phyloP scores from a whole-genome alignment of 2,113 vertebrate genomes.

The Addax nasomaculatus region DNA sequence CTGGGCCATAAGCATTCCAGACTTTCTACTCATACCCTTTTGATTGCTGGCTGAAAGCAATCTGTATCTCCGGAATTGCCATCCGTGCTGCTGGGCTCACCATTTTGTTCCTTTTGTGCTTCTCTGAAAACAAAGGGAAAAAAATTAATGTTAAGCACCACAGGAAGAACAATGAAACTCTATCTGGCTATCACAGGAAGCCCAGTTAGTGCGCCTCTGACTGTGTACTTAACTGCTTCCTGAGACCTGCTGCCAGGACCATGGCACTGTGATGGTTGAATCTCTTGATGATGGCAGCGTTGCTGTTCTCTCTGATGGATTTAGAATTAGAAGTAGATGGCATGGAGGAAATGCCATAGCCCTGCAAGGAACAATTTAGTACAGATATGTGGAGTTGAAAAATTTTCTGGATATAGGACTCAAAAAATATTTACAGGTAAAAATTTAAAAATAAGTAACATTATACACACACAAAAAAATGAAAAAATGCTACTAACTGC shows the following conservation, averaged over 20 bases:
- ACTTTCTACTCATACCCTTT: constrained; percentile 86
- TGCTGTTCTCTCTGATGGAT: constrained; percentile 93
- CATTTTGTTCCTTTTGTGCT: constrained; percentile 88
- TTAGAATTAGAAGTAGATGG: constrained; percentile 87
- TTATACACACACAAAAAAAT: background rate
- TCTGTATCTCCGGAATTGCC: constrained; percentile 95
- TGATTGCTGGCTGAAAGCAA: constrained; percentile 93
- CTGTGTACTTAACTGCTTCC: constrained; percentile 87
- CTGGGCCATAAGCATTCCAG: background rate
- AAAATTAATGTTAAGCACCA: constrained; percentile 60
- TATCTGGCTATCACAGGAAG: background rate
- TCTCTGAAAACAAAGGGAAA: constrained; percentile 85
- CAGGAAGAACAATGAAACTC: background rate
- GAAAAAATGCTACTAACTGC: background rate
- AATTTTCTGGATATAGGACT: background rate
- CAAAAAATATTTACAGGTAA: background rate
- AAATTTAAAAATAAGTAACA: background rate
- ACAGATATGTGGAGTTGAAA: background rate
- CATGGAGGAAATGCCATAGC: constrained; percentile 87
- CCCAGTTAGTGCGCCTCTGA: background rate
- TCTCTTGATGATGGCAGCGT: constrained; percentile 96
- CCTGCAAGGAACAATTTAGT: constrained; percentile 80
- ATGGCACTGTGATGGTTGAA: constrained; percentile 99
- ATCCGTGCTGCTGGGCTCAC: constrained; percentile 92
- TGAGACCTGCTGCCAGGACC: constrained; percentile 96